Base-by-base conservation (phyloP, 2,888 invertebrate genomes). In the Apeira syringaria region DNA sequence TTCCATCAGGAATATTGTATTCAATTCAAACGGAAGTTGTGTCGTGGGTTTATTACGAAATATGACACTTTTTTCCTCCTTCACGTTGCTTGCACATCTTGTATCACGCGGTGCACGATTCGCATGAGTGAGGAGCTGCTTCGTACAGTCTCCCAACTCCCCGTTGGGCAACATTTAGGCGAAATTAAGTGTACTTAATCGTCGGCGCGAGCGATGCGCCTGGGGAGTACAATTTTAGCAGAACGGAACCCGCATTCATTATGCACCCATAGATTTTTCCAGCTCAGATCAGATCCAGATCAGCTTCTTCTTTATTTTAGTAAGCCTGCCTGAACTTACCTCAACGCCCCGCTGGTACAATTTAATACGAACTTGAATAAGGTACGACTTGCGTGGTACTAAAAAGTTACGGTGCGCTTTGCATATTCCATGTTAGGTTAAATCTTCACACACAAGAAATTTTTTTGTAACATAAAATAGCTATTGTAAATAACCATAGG, bases 141-240 rank as follows among this genome's bases (percentile, higher is more conserved):
- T 65, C 43, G 43, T 45, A 9, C 43, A 33, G 34, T 42, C 58
- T 57, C 62, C 24, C 28, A 27, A 64, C 64, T 72, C 61, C 70
- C 75, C 74, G 64, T 63, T 65, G 79, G 77, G 80, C 80, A 79
- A 78, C 77, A 78, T 84, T 85, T 86, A 78, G 75, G 73, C 68
- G 64, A 71, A 80, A 85, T 87, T 85, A 85, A 87, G 82, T 82
- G 76, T 74, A 79, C 76, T 82, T 86, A 87, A 86, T 84, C 72
- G 77, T 51, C 74, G 66, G 75, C 76, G 75, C 81, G 73, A 72
- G 76, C 80, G 74, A 68, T 75, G 70, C 75, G 55, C 81, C 63
- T 61, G 67, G 70, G 76, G 74, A 71, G 60, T 71, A 61, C 68
- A 72, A 72, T 75, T 76, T 73, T 67, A 64, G 56, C 60, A 52